phyloP scores from a whole-genome alignment of 1,140 invertebrate species.

The Thaumatotibia leucotreta region DNA sequence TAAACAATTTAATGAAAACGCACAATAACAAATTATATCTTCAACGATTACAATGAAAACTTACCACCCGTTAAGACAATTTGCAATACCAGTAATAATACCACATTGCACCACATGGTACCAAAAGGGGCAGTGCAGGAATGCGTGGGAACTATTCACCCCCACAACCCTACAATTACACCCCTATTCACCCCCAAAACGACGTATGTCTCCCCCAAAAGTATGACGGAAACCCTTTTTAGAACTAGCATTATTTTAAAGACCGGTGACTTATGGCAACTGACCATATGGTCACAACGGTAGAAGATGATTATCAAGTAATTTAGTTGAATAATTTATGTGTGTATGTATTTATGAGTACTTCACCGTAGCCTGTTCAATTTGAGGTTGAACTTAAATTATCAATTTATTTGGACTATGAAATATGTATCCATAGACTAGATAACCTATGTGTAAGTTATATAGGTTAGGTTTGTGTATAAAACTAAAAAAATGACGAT shows the following conservation, averaged over 20 bases:
- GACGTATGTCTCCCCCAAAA: background rate
- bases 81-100: conserved; percentile 3
- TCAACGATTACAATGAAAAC: background rate
- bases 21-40: background rate
- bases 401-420: no score
- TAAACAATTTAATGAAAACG: background rate
- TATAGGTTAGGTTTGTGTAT: no score
- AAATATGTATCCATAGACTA: no score
- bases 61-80: background rate
- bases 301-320: background rate
- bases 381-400: background rate
- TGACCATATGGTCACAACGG: conserved; percentile 3
- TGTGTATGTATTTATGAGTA: background rate
- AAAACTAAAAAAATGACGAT: no score
- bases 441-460: no score
- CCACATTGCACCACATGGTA: conserved; percentile 12
- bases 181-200: background rate
- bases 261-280: conserved; percentile 2
- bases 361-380: background rate
- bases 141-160: conserved; percentile 12
- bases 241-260: background rate
- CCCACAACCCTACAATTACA: background rate
- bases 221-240: background rate
- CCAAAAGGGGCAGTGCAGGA: background rate
- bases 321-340: background rate